Base-by-base conservation (phyloP, 53 echinoderm and acorn worm species). In the Glandiceps talaboti region DNA sequence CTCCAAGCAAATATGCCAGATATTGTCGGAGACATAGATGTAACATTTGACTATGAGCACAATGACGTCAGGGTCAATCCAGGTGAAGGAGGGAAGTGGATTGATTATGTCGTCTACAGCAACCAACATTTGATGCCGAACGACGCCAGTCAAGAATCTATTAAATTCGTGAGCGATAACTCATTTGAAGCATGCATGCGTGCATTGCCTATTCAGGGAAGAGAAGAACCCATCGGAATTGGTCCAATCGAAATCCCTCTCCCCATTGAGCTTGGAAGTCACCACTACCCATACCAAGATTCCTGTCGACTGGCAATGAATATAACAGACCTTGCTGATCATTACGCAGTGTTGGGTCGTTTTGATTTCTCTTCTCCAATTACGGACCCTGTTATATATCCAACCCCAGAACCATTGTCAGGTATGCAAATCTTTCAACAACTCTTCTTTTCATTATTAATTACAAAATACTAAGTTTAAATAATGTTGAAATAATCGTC, bases 51-150 rank as follows among this genome's bases (percentile, higher is more conserved):
- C 77, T 79, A 73, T 72, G 81, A 74, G 33, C 73, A 84, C 33
- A 94, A 94, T 64, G 92, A 90, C 76, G 84, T 92, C 25, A 86
- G 92, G 32, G 32, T 32, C 25, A 74, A 80, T 25, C 64, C 64
- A 45, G 20, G 64, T 45, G 6, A 6, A 6, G 33, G 85, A 73
- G 64, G 64, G 20, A 45, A 45, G 64, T 94, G 88, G 87, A 31
- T 94, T 31, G 95, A 94, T 77, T 94, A 94, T 45, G 90, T 86
- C 27, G 79, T 94, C 29, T 83, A 64, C 79, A 92, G 92, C 83
- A 79, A 86, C n/a, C 81, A 78, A 0, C 95, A 94, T 33, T 32
- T 82, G 73, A 88, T 88, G 74, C 95, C 95, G 28, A 29, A 25
- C 26, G 32, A 76, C 29, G 81, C 95, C 27, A 88, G 87, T 28